Evolutionary conservation across 2,888 invertebrate species (phyloP).

Genomic region (Mesorhabditis sp.): DNA sequence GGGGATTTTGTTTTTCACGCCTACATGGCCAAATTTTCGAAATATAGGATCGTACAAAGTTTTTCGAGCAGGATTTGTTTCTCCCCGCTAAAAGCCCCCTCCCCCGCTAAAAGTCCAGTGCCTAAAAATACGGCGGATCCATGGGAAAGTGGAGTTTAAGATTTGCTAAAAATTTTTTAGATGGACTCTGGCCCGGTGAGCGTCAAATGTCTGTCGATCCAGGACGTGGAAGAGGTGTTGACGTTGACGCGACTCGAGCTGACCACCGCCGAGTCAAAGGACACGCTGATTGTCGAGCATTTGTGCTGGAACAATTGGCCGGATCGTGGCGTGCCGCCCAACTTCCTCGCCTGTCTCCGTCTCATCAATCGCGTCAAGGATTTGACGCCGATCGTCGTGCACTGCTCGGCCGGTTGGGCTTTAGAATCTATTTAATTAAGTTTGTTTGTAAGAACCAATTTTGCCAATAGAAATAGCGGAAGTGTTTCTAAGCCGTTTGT

Average conservation of each 20-base stretch:
- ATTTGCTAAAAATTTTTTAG: not conserved
- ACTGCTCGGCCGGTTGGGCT: conserved; percentile 38
- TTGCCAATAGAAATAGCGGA: too few relatives aligned
- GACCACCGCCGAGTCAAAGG: conserved; percentile 21
- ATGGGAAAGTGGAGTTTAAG: too few relatives aligned
- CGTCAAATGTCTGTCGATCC: conserved; percentile 23
- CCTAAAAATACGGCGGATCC: too few relatives aligned
- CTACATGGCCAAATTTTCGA: not conserved
- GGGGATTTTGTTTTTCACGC: not conserved
- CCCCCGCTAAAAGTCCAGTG: too few relatives aligned
- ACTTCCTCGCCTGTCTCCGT: conserved; percentile 31
- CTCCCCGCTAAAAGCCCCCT: too few relatives aligned
- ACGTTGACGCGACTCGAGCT: conserved; percentile 25
- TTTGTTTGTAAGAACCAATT: not conserved
- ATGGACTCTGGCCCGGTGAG: conserved; percentile 25
- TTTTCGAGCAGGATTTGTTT: too few relatives aligned
- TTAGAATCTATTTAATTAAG: not conserved
- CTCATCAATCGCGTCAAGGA: conserved; percentile 23
- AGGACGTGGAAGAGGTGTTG: conserved; percentile 33
- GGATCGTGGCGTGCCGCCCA: conserved; percentile 43
- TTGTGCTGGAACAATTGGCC: conserved; percentile 48
- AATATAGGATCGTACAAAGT: not conserved
- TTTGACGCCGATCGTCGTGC: conserved; percentile 31
- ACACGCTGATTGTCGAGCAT: conserved; percentile 33
- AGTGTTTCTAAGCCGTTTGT: too few relatives aligned